These are phyloP conservation scores for Drosophila rhopaloa DNA, from an alignment of 1,140 invertebrate species.

Conservation along the genomic window DNA sequence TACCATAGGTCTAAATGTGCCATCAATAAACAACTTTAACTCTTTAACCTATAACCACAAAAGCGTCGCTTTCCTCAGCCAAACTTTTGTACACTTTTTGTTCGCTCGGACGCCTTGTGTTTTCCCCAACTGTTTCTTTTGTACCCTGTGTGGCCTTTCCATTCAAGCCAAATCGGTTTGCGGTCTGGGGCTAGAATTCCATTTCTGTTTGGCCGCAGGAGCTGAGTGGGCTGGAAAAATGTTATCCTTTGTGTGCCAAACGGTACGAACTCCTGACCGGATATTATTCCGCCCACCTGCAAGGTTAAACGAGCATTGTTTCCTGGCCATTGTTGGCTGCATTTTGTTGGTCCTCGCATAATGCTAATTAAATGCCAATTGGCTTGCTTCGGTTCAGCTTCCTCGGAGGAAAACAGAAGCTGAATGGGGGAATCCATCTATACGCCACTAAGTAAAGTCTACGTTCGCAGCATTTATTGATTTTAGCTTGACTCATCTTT, in stretches of 20 bases:
- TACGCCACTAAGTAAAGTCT: too few species aligned
- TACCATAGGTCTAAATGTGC: background rate
- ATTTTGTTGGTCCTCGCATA: background rate
- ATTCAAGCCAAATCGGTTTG: constrained; percentile 11
- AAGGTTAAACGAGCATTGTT: background rate
- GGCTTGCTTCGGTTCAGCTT: background rate
- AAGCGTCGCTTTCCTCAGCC: background rate
- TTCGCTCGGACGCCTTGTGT: background rate
- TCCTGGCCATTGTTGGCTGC: constrained; percentile 13
- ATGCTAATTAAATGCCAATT: constrained; percentile 37
- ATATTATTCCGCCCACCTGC: background rate
- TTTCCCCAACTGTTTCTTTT: constrained; percentile 1
- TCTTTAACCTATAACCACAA: background rate
- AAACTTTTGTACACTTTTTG: background rate
- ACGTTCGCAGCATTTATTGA: constrained; percentile 5
- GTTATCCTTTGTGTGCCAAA: constrained; percentile 13
- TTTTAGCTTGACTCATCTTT: constrained; percentile 6
- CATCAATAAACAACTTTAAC: background rate
- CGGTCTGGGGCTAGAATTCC: constrained; percentile 9
- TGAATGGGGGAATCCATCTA: background rate
- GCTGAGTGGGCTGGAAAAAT: constrained; percentile 5
- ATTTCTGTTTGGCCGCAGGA: background rate
- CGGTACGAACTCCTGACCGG: background rate
- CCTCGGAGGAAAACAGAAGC: background rate
- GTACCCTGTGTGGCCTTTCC: constrained; percentile 1